These are phyloP conservation scores for Zygothrica quintamaculata DNA, from an alignment of 2,888 invertebrate genomes.

Conservation along the genomic window DNA sequence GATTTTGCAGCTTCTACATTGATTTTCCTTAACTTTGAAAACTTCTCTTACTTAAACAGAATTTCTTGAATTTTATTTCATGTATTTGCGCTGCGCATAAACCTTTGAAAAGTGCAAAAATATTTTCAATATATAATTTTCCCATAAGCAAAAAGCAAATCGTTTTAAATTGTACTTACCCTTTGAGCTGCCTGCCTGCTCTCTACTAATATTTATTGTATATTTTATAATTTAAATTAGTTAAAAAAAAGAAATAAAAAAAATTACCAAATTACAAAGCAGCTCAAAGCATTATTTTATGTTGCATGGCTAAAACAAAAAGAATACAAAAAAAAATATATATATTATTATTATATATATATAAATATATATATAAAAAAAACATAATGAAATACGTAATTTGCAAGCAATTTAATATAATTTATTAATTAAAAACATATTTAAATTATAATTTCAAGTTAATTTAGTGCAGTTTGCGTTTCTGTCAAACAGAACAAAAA, in stretches of 20 bases:
- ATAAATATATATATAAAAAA: too few relatives aligned
- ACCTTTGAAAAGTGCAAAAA: too few relatives aligned
- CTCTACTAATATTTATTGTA: slow-evolving; percentile 75
- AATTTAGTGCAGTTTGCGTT: slow-evolving; percentile 50
- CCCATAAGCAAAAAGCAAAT: slow-evolving; percentile 13
- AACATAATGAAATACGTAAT: slow-evolving; percentile 33
- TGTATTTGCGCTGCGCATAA: neutral
- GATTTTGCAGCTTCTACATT: too few relatives aligned
- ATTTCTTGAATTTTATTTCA: neutral
- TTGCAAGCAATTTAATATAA: slow-evolving; percentile 38
- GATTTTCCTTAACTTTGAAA: too few relatives aligned
- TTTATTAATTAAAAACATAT: slow-evolving; percentile 37
- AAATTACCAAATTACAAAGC: slow-evolving; percentile 63
- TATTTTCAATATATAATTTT: too few relatives aligned
- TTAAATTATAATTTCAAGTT: slow-evolving; percentile 38
- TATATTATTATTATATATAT: too few relatives aligned
- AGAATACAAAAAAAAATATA: slow-evolving; percentile 20
- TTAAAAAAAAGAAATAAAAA: too few relatives aligned
- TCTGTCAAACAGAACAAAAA: slow-evolving; percentile 75
- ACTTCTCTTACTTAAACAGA: neutral
- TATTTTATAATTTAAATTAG: slow-evolving; percentile 38
- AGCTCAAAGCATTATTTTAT: slow-evolving; percentile 61
- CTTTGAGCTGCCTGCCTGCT: slow-evolving; percentile 63
- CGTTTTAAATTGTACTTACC: slow-evolving; percentile 34
- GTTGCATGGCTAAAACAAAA: slow-evolving; percentile 39